Percentiles rank a stretch among this genome's conserved stretches.
Conservation (phyloP, 2,113 vertebrate genomes). For the Podocnemis expansa region DNA sequence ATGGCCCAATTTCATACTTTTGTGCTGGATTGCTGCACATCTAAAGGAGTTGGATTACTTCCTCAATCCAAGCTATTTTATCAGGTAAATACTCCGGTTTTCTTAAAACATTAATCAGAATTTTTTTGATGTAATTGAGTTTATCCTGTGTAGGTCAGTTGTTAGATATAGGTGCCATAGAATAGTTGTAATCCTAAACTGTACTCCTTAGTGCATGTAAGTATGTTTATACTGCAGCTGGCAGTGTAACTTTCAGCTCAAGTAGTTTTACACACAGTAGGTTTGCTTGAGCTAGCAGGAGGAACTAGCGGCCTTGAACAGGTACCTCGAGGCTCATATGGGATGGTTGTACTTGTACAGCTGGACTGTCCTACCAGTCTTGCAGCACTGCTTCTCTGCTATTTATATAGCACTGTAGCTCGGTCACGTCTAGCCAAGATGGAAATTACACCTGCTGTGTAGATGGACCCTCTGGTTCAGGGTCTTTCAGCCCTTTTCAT, state of each 20-base stretch:
- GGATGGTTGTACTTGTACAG: background rate
- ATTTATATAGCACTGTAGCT: background rate
- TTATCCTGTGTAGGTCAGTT: background rate
- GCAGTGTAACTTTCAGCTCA: background rate
- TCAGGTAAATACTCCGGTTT: background rate
- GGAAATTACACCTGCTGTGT: background rate
- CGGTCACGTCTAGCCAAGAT: background rate
- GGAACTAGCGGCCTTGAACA: too few relatives aligned
- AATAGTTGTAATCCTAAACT: background rate
- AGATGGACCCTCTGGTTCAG: background rate
- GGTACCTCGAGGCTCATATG: background rate
- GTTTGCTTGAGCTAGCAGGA: background rate
- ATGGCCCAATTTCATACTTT: background rate
- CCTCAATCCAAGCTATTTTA: background rate
- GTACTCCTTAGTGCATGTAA: background rate
- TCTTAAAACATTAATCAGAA: background rate
- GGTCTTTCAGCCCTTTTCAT: background rate
- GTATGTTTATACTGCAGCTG: background rate
- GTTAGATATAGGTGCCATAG: background rate
- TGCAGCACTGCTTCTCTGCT: background rate
- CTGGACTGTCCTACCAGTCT: background rate
- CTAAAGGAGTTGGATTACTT: background rate
- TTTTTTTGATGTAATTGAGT: background rate
- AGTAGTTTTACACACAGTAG: background rate
- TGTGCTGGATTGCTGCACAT: background rate